Evolutionary conservation across 2,113 vertebrate genomes (phyloP), one percentile per base, ranked within the genome.

Genomic region (Melanocharis versteri): DNA sequence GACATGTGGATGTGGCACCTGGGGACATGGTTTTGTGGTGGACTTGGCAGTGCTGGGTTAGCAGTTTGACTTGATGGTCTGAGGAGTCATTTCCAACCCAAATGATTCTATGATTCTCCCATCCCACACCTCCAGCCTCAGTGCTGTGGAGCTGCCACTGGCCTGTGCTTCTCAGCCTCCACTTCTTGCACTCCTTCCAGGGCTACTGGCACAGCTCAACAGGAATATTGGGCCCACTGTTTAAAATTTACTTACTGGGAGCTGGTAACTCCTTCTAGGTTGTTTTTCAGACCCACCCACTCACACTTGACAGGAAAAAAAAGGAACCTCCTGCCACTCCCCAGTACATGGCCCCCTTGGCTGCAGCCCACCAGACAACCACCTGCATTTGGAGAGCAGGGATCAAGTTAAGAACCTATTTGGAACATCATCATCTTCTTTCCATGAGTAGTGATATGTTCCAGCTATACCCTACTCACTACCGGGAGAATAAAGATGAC

Each of bases 291-390:
- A 33, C 11, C 5, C 13, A 50, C 7, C 4, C 7, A 24, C 9
- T 27, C 65, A 53, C 23, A 18, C 26, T 33, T 2, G 1, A 60
- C 7, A 37, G 40, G 53, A 11, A 65, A 60, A 60, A 70, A 23
- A 51, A 39, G 11, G 17, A 30, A 45, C 6, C 5, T 83, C 24
- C 35, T 73, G 19, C 19, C 0, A 0, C 14, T 85, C 9, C 18
- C 14, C 1, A 6, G 19, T 7, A 3, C 0, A 2, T 4, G 22
- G 8, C 13, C 12, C 8, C 54, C 20, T 84, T 4, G 3, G n/a
- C 31, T 84, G 18, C 24, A 65, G 10, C n/a, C 37, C 2, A 4
- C 13, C n/a, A n/a, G 35, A 26, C n/a, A n/a, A 17, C 11, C 31
- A 26, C 14, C 27, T 39, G 22, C 26, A 12, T 33, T 72, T 83